These are phyloP conservation scores for Eucriotettix oculatus DNA, from an alignment of 2,888 invertebrate genomes.

Conservation along the genomic window DNA sequence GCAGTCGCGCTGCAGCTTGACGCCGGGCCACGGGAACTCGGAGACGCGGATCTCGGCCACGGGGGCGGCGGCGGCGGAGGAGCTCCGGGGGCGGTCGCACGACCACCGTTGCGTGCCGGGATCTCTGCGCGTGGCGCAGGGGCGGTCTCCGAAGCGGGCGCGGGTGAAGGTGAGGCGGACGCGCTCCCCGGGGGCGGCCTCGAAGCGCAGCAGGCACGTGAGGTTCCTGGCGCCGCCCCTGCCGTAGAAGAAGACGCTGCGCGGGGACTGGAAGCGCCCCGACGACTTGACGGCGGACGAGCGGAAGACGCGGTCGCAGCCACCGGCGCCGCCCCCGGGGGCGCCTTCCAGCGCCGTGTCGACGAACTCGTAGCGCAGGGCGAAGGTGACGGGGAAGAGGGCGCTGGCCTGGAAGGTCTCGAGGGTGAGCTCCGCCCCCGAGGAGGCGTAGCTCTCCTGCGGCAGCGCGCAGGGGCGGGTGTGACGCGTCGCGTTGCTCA, in stretches of 20 bases:
- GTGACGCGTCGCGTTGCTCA: constrained; percentile 53
- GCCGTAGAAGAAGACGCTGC: constrained; percentile 67
- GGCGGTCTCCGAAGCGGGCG: constrained; percentile 50
- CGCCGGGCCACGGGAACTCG: constrained; percentile 52
- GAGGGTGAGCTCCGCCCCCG: constrained; percentile 56
- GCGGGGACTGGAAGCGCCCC: constrained; percentile 55
- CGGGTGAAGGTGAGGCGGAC: constrained; percentile 52
- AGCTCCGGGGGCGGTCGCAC: constrained; percentile 44
- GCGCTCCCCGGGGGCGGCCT: constrained; percentile 49
- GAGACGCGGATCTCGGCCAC: constrained; percentile 43
- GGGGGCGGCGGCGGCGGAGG: constrained; percentile 25
- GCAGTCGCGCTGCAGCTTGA: constrained; percentile 52
- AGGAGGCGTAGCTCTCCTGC: constrained; percentile 58
- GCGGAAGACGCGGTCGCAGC: constrained; percentile 38
- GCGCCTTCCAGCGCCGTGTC: constrained; percentile 52
- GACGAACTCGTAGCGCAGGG: constrained; percentile 68
- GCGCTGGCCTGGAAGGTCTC: constrained; percentile 67
- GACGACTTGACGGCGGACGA: constrained; percentile 20
- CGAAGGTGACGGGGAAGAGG: constrained; percentile 53
- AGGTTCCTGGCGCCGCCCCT: constrained; percentile 62
- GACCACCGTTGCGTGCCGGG: constrained; percentile 48
- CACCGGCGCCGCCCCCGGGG: constrained; percentile 37
- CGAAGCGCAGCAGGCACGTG: constrained; percentile 58
- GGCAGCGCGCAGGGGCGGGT: constrained; percentile 49
- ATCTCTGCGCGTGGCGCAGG: constrained; percentile 48